Evolutionary conservation across 2,113 vertebrate species (phyloP).

Genomic region (Brachypodius melanocephalos): DNA sequence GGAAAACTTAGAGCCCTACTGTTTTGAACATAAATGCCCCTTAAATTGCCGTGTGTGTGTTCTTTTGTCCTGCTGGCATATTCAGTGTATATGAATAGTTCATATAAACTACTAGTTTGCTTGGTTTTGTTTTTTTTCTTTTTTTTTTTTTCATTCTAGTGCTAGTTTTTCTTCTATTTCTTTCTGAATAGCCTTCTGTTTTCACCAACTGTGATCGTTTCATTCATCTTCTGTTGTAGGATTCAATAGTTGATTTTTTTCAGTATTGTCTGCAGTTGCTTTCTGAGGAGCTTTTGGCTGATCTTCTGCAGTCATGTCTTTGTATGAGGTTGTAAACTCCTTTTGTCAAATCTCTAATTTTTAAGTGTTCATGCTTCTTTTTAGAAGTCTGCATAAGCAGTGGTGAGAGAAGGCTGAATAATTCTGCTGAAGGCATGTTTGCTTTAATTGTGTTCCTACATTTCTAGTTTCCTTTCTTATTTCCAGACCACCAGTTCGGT

Average conservation of each 20-base stretch:
- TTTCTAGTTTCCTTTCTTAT: neutral
- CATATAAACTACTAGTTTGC: neutral
- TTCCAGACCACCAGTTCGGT: slow-evolving; percentile 68
- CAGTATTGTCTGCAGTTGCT: neutral
- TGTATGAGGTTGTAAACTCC: neutral
- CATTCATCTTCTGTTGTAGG: neutral
- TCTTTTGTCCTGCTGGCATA: neutral
- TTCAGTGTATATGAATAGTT: neutral
- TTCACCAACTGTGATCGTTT: neutral
- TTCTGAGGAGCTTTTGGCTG: neutral
- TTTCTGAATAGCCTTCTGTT: neutral
- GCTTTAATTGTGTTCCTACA: neutral
- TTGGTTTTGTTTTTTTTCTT: neutral
- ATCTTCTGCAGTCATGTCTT: neutral
- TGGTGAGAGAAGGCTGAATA: neutral
- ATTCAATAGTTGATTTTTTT: neutral
- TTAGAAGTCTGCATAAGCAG: neutral
- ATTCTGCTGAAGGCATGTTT: neutral
- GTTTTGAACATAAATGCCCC: neutral
- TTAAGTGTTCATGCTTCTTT: neutral
- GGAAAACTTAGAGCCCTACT: neutral
- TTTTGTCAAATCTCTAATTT: neutral
- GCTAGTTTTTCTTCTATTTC: neutral
- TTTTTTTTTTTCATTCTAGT: neutral
- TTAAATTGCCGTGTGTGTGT: neutral